Evolutionary conservation across 1,140 invertebrate genomes (phyloP).

Genomic region (Drosophila kepulauana): DNA sequence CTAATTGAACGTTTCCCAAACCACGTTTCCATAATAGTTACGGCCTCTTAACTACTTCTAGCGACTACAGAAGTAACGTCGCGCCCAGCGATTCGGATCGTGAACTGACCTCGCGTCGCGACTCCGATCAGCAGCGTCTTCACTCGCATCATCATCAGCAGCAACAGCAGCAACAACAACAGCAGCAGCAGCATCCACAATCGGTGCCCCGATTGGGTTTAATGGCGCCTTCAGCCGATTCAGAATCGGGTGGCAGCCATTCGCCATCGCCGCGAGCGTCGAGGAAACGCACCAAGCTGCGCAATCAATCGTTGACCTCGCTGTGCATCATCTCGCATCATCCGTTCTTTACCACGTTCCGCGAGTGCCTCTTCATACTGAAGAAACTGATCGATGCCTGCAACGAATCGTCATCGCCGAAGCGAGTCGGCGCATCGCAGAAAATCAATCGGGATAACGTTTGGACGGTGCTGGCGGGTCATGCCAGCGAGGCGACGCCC

Average conservation of each 20-base stretch:
- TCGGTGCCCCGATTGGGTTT: conserved; percentile 88
- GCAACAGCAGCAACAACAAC: conserved; percentile 40
- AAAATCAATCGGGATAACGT: conserved; percentile 92
- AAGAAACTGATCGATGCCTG: conserved; percentile 98
- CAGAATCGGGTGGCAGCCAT: conserved; percentile 94
- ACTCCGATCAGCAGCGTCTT: conserved; percentile 85
- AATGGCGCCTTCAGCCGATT: conserved; percentile 90
- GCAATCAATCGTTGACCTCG: conserved; percentile 97
- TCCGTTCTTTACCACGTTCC: conserved; percentile 99
- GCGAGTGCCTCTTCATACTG: conserved; percentile 97
- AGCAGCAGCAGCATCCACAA: conserved; percentile 19
- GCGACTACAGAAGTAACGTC: conserved; percentile 95
- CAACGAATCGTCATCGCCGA: conserved; percentile 95
- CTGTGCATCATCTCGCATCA: conserved; percentile 99
- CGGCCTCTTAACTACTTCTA: conserved; percentile 87
- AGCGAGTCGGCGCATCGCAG: conserved; percentile 94
- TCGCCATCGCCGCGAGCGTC: conserved; percentile 93
- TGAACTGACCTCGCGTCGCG: conserved; percentile 90
- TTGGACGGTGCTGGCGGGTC: conserved; percentile 92
- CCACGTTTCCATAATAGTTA: conserved; percentile 85
- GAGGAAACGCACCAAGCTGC: conserved; percentile 91
- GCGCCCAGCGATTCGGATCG: conserved; percentile 94
- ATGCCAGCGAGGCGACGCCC: conserved; percentile 91
- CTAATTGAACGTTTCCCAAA: conserved; percentile 29
- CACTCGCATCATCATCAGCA: conserved; percentile 52